These are phyloP conservation scores for Pedetes capensis DNA, from an alignment of 2,113 vertebrate species.

Conservation along the genomic window DNA sequence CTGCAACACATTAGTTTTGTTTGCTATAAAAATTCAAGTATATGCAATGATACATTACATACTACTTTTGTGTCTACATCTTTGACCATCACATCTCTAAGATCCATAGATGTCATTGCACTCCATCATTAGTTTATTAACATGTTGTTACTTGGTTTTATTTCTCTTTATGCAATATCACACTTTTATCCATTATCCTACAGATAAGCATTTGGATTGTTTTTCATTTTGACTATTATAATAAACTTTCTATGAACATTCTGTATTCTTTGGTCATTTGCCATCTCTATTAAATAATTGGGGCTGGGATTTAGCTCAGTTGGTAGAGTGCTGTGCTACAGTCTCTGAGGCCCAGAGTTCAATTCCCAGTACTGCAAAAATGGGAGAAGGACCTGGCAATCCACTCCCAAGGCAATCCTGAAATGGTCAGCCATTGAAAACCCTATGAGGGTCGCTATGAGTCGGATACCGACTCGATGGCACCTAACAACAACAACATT, in stretches of 20 bases:
- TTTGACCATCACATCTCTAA: background rate
- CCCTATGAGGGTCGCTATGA: too few relatives aligned
- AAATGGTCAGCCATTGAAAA: too few relatives aligned
- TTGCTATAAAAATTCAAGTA: background rate
- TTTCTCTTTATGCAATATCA: background rate
- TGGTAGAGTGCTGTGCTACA: too few relatives aligned
- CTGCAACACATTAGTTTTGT: background rate
- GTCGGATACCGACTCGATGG: too few relatives aligned
- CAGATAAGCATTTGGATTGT: background rate
- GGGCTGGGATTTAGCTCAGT: too few relatives aligned
- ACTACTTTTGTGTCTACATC: background rate
- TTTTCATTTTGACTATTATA: background rate
- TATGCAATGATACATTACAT: background rate
- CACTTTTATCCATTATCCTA: background rate
- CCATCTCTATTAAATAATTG: background rate
- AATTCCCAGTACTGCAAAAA: too few relatives aligned
- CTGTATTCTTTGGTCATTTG: background rate
- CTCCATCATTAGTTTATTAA: background rate
- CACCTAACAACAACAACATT: too few relatives aligned
- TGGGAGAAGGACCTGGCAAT: too few relatives aligned
- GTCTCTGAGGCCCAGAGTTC: too few relatives aligned
- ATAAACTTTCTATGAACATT: background rate
- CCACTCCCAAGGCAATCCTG: too few relatives aligned
- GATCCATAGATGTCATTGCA: background rate
- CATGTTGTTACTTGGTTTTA: background rate